Evolutionary conservation across 2,888 invertebrate genomes (phyloP).

Genomic region (Galerucella pusilla): DNA sequence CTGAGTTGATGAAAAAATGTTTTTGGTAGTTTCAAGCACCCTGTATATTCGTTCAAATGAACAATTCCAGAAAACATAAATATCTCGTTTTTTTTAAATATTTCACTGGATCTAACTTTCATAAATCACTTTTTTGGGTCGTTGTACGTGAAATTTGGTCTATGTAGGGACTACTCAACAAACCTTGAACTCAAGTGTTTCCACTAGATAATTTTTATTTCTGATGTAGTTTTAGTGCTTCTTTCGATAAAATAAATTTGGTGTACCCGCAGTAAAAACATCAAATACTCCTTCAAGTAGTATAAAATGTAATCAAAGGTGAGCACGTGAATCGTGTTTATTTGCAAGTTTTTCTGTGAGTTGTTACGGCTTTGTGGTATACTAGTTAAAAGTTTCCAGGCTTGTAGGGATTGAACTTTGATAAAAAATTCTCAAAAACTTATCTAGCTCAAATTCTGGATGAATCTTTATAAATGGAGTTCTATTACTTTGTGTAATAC

Average conservation of each 20-base stretch:
- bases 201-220: neutral
- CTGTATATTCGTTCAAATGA: too few species aligned
- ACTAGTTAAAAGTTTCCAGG: constrained; percentile 10
- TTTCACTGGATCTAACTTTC: neutral
- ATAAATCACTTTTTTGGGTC: neutral
- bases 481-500: neutral
- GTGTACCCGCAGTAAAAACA: neutral
- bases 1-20: too few species aligned
- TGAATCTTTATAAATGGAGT: neutral
- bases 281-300: neutral
- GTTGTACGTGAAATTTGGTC: neutral
- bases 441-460: neutral
- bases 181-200: neutral
- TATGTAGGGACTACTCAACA: neutral
- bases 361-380: constrained; percentile 9
- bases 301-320: constrained; percentile 8
- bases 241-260: neutral
- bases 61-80: too few species aligned
- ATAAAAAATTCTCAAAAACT: constrained; percentile 9
- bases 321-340: neutral
- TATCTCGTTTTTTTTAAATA: neutral
- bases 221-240: neutral
- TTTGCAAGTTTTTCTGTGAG: neutral
- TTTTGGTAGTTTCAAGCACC: too few species aligned
- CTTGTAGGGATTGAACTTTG: constrained; percentile 5